Evolutionary conservation across 2,888 invertebrate genomes (phyloP), one percentile per base, ranked within the genome.

Genomic region (Carterocephalus palaemon): DNA sequence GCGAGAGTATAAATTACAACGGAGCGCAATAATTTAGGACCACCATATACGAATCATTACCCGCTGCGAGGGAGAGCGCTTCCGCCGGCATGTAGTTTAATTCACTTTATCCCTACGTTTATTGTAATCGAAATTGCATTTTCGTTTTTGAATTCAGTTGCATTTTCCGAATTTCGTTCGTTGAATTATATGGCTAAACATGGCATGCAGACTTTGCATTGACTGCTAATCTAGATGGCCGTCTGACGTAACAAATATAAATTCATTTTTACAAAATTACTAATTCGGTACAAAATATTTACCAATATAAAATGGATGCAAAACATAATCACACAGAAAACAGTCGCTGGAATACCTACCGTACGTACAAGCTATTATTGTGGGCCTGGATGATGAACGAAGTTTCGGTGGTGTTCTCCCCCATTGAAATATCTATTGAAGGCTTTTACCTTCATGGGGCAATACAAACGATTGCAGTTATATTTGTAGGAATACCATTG

Each of bases 1-100:
- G 56, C 76, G 59, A 59, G 74, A 66, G 73, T 79, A 82, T 85
- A 86, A 85, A 86, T 86, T 84, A 82, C 80, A 72, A 57, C 66
- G 68, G 70, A 69, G 71, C 62, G 80, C 78, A 80, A 84, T 86
- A 85, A 85, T 84, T 85, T 84, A 83, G 84, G 79, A 76, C 76
- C 76, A 76, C 82, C 73, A 75, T 80, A 77, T 81, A 82, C 82
- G 85, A 81, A 84, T 85, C 83, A 83, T 85, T 85, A 78, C 86
- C 81, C 82, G 76, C 83, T 81, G 84, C 70, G 79, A 62, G 60
- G 63, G 57, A 59, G 65, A 63, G 60, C 61, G 67, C 56, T 57
- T 53, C 52, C 59, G 47, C 51, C 66, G 52, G 59, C 57, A 67
- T 68, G 69, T 68, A 68, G 65, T 74, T 80, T 80, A 80, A 82